These are phyloP conservation scores for Tauraco erythrolophus DNA, from an alignment of 2,113 vertebrate genomes.

Conservation along the genomic window DNA sequence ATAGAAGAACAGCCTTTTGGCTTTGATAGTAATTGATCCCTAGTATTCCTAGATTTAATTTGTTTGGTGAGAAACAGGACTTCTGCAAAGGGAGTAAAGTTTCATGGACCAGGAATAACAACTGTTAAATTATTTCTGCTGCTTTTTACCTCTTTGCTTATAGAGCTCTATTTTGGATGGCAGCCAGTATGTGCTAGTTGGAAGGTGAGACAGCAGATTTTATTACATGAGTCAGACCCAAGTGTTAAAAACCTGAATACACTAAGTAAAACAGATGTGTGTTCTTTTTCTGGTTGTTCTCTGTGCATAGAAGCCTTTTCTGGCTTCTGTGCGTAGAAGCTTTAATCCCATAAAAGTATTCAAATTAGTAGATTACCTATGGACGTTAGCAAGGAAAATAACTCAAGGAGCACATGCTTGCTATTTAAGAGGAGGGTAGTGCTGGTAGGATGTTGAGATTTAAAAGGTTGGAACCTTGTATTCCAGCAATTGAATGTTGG, in stretches of 20 bases:
- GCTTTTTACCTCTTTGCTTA: not conserved
- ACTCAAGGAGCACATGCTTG: accelerated
- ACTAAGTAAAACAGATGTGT: not conserved
- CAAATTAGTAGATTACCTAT: not conserved
- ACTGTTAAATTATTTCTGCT: slow-evolving; percentile 14
- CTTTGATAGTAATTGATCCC: not conserved
- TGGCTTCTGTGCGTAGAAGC: not conserved
- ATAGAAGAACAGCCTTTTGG: not conserved
- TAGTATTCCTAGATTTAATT: not conserved
- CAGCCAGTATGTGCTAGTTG: not conserved
- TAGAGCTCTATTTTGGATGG: not conserved
- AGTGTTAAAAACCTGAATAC: not conserved
- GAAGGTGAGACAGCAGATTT: slow-evolving; percentile 30
- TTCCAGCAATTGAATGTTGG: not conserved
- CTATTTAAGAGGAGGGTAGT: not conserved
- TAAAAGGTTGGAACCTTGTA: not conserved
- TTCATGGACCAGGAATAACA: not conserved
- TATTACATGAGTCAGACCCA: not conserved
- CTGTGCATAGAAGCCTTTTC: too few relatives aligned
- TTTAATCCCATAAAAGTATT: not conserved
- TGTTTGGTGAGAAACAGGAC: not conserved
- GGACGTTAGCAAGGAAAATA: not conserved
- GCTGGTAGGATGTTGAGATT: not conserved
- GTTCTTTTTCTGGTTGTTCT: not conserved
- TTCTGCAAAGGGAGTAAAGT: not conserved